Evolutionary conservation across 1,140 invertebrate genomes (phyloP), one percentile per base, ranked within the genome.

Genomic region (Manduca sexta): DNA sequence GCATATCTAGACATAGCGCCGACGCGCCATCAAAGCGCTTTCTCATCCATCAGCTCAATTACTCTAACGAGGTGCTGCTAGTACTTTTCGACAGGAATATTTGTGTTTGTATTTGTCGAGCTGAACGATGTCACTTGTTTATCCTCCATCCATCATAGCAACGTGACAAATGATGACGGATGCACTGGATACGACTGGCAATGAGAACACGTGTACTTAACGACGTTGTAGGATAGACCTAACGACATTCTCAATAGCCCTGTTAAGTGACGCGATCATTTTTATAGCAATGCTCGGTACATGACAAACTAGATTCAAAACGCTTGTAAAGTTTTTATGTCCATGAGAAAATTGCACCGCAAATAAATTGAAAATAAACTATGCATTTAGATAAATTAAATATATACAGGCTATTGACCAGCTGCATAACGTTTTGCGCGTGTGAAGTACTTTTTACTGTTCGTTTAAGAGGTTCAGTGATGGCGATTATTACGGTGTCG

Each of bases 141-240:
- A 70, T 65, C 62, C 54, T 53, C 49, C 66, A 75, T 75, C 72
- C 58, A 72, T 77, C 73, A 77, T 64, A 45, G 42, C 58, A 52
- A 37, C 54, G 56, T 68, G 64, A 69, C 67, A 69, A 56, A 58
- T 60, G 53, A 45, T 56, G 62, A 59, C 62, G 52, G 53, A 56
- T 66, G 64, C 59, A 64, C 56, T 64, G 51, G 51, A 56, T 52
- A 68, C 57, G 52, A 51, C 34, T 29, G 46, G 30, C 37, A 65
- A 60, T 53, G 46, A 60, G 56, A 47, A 57, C 64, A 64, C 64
- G 60, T 65, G 58, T 71, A 64, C 55, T 62, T 65, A 64, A 62
- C 62, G 49, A 60, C 58, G 56, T 58, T 49, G 57, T 45, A 58
- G 57, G 66, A 69, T 60, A 49, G 52, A 47, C 50, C 62, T 73